A percentile compares a stretch with the other conserved stretches of the same genome.
phyloP scores from a whole-genome alignment of 2,797 vertebrate genomes.

The Australoheros facetus region DNA sequence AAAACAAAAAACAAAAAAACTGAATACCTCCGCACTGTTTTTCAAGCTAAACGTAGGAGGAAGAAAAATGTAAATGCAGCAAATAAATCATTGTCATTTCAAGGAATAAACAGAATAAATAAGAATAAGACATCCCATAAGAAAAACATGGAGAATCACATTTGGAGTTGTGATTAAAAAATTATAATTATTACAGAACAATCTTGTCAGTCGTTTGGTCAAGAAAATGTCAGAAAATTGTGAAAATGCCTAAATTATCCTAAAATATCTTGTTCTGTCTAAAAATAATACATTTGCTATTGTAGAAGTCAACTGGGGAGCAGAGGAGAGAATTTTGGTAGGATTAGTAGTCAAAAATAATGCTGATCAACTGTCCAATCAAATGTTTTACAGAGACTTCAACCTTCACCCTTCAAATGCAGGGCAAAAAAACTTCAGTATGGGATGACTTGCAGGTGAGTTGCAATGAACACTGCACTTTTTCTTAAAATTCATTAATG shows the following conservation, averaged over 20 bases:
- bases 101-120: background rate
- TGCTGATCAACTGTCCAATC: background rate
- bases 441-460: background rate
- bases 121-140: background rate
- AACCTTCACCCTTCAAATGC: background rate
- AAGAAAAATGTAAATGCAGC: background rate
- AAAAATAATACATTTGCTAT: background rate
- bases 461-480: too few species aligned
- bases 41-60: background rate
- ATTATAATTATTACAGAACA: background rate
- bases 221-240: background rate
- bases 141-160: background rate
- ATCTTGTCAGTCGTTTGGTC: background rate
- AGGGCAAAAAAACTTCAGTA: background rate
- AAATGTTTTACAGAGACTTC: too few species aligned
- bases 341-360: background rate
- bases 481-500: background rate
- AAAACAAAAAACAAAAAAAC: background rate
- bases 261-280: background rate
- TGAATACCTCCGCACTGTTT: background rate
- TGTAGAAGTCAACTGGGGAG: background rate
- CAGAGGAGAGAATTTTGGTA: background rate
- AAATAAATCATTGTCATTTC: background rate
- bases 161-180: background rate
- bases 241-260: background rate